Conservation (phyloP, 2,888 invertebrate genomes). For the Prenolepis imparis region DNA sequence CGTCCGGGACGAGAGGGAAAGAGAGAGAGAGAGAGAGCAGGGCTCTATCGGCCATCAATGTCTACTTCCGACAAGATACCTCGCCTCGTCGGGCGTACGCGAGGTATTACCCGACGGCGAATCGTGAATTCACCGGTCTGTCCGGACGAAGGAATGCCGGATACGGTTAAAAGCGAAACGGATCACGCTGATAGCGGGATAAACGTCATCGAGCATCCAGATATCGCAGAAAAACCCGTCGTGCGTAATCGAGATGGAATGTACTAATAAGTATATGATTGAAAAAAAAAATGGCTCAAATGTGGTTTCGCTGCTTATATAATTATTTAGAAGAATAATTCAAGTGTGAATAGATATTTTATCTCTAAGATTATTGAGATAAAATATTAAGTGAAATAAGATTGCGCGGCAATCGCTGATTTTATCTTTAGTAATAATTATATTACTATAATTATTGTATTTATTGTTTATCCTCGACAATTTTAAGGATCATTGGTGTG, state of each 20-base stretch:
- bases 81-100: slow-evolving; percentile 47
- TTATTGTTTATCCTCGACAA: slow-evolving; percentile 16
- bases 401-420: background rate
- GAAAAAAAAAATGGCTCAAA: background rate
- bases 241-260: slow-evolving; percentile 18
- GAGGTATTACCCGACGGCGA: slow-evolving; percentile 55
- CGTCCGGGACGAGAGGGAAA: background rate
- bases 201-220: slow-evolving; percentile 14
- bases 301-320: background rate
- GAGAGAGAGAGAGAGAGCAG: background rate
- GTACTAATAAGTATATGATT: background rate
- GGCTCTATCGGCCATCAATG: slow-evolving; percentile 75
- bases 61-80: slow-evolving; percentile 76
- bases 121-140: slow-evolving; percentile 67
- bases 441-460: background rate
- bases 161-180: slow-evolving; percentile 47
- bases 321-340: background rate
- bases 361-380: background rate
- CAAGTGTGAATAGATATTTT: background rate
- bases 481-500: slow-evolving; percentile 1
- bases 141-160: slow-evolving; percentile 30
- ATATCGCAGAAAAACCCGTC: slow-evolving; percentile 16
- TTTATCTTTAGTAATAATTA: slow-evolving; percentile 27
- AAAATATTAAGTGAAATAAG: background rate
- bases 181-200: slow-evolving; percentile 43